These are phyloP conservation scores for Drosophila kikkawai DNA, from an alignment of 1,140 invertebrate genomes.

Conservation along the genomic window DNA sequence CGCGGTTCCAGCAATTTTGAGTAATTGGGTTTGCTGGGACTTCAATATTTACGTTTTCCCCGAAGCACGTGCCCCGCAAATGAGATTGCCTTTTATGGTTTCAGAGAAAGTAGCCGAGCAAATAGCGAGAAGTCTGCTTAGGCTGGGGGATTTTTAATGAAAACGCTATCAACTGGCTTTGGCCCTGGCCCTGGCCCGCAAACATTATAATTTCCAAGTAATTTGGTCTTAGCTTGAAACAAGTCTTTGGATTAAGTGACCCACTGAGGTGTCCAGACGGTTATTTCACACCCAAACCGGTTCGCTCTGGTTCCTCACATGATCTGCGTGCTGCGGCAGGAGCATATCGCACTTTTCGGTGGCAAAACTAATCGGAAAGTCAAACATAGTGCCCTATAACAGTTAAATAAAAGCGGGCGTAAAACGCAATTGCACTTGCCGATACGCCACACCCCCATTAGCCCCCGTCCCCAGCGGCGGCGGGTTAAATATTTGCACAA, in stretches of 20 bases:
- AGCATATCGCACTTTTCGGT: conserved; percentile 21
- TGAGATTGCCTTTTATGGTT: conserved; percentile 14
- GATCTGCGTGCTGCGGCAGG: conserved; percentile 15
- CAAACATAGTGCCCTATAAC: conserved; percentile 45
- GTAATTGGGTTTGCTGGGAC: conserved; percentile 10
- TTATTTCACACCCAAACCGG: conserved; percentile 15
- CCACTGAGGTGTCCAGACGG: conserved; percentile 11
- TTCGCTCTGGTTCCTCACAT: conserved; percentile 37
- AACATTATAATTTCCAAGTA: conserved; percentile 4
- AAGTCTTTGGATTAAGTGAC: neutral
- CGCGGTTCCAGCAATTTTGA: conserved; percentile 3
- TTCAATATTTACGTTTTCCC: conserved; percentile 23
- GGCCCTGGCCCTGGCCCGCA: neutral
- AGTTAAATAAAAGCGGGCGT: conserved; percentile 41
- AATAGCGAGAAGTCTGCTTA: neutral
- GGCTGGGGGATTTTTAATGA: neutral
- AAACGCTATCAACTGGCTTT: conserved; percentile 7
- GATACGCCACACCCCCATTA: conserved; percentile 11
- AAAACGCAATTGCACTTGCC: conserved; percentile 78
- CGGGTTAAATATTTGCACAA: conserved; percentile 58
- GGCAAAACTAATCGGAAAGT: conserved; percentile 42
- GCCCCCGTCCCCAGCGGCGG: neutral
- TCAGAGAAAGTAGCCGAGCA: conserved; percentile 7
- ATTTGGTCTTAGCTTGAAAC: neutral
- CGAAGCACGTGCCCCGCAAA: conserved; percentile 12